These are phyloP conservation scores for Clarias macrocephalus DNA, from an alignment of 2,113 vertebrate genomes.

Conservation along the genomic window DNA sequence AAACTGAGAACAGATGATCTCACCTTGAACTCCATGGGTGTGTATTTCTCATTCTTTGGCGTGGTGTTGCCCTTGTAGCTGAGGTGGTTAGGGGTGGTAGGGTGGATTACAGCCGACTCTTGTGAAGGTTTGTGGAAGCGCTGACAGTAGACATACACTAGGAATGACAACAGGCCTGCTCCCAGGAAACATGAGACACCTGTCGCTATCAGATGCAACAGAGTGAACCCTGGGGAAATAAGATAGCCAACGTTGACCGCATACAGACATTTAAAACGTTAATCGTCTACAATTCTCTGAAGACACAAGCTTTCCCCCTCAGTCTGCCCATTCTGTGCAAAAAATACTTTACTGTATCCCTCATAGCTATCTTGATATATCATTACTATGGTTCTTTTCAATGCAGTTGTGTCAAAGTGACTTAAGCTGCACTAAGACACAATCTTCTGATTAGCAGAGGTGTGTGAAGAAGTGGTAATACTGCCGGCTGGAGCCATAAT, in stretches of 20 bases:
- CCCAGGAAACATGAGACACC: constrained; percentile 95
- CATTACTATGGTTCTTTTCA: constrained; percentile 12
- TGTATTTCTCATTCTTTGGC: constrained; percentile 98
- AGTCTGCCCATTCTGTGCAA: constrained; percentile 6
- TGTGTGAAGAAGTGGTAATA: constrained; percentile 27
- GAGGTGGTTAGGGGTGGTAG: constrained; percentile 95
- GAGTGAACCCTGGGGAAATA: constrained; percentile 81
- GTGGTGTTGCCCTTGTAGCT: constrained; percentile 96
- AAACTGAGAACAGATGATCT: constrained; percentile 15
- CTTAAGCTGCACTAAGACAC: constrained; percentile 22
- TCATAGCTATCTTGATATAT: constrained; percentile 42
- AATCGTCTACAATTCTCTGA: constrained; percentile 20
- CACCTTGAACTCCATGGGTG: constrained; percentile 99
- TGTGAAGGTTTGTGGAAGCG: constrained; percentile 92
- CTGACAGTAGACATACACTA: constrained; percentile 92
- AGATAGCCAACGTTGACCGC: constrained; percentile 2
- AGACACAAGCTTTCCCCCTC: background rate
- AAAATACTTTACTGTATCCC: background rate
- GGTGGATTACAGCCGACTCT: constrained; percentile 93
- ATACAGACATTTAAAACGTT: constrained; percentile 4
- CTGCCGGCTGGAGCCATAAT: constrained; percentile 33
- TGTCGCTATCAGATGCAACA: constrained; percentile 93
- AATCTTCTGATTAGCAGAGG: constrained; percentile 35
- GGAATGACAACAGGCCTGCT: constrained; percentile 91
- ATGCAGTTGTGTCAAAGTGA: constrained; percentile 38